phyloP scores from a whole-genome alignment of 2,797 vertebrate species.

The Pangasius macronema region DNA sequence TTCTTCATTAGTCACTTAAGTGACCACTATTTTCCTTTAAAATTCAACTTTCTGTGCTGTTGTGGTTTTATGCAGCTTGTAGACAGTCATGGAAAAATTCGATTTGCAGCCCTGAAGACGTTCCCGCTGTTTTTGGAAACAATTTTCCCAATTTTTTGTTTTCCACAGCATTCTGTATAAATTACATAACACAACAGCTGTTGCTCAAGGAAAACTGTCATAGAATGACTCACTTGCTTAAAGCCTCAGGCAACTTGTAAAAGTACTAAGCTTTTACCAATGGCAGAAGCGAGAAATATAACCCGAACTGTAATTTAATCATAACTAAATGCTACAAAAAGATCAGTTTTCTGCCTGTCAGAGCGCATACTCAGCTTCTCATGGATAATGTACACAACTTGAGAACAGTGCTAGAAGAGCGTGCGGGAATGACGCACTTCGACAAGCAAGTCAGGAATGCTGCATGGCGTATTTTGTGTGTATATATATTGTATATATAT shows the following conservation, averaged over 20 bases:
- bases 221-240: not conserved
- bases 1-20: not conserved
- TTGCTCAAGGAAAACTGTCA: not conserved
- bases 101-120: not conserved
- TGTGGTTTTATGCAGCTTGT: not conserved
- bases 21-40: not conserved
- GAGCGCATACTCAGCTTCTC: not conserved
- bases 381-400: not conserved
- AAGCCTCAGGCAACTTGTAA: not conserved
- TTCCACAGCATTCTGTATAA: no score
- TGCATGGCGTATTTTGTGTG: not conserved
- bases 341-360: not conserved
- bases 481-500: no score
- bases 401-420: not conserved
- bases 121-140: not conserved
- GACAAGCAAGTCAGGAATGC: not conserved
- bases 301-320: not conserved
- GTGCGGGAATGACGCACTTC: not conserved
- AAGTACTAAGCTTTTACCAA: not conserved
- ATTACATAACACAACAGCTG: not conserved
- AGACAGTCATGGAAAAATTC: not conserved
- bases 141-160: not conserved
- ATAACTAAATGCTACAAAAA: not conserved
- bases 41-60: not conserved
- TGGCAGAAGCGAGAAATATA: not conserved